Conservation (phyloP, 1,140 invertebrate species). For the Amyelois transitella region DNA sequence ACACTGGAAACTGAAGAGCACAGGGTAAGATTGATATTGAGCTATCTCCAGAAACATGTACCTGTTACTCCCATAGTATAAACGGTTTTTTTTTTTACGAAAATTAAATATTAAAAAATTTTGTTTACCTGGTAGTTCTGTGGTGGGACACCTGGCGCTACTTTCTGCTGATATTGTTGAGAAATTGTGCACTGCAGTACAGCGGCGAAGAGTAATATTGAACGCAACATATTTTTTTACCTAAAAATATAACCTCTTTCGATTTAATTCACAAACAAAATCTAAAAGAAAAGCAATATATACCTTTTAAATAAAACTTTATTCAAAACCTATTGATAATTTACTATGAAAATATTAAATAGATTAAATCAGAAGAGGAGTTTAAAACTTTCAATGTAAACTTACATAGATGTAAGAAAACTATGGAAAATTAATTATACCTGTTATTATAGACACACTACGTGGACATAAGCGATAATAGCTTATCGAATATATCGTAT, state of each 20-base stretch:
- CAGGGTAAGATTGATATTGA: slow-evolving; percentile 5
- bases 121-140: slow-evolving; percentile 65
- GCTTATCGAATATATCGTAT: slow-evolving; percentile 38
- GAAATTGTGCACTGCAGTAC: slow-evolving; percentile 44
- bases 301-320: slow-evolving; percentile 4
- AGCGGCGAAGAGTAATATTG: slow-evolving; percentile 39
- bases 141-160: slow-evolving; percentile 60
- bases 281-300: background rate
- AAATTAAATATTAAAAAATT: no score
- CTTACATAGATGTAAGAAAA: slow-evolving; percentile 6
- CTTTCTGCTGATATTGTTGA: slow-evolving; percentile 65
- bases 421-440: slow-evolving; percentile 28
- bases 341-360: background rate
- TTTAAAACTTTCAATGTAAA: slow-evolving; percentile 3
- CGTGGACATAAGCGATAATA: slow-evolving; percentile 36
- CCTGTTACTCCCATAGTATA: no score
- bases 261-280: background rate
- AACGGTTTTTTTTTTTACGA: no score
- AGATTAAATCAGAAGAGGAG: background rate
- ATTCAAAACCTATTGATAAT: background rate
- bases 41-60: no score
- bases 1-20: no score
- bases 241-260: slow-evolving; percentile 23
- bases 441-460: slow-evolving; percentile 29
- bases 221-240: slow-evolving; percentile 45